Conservation (phyloP, 2,888 invertebrate genomes). For the Drosophila atripex region DNA sequence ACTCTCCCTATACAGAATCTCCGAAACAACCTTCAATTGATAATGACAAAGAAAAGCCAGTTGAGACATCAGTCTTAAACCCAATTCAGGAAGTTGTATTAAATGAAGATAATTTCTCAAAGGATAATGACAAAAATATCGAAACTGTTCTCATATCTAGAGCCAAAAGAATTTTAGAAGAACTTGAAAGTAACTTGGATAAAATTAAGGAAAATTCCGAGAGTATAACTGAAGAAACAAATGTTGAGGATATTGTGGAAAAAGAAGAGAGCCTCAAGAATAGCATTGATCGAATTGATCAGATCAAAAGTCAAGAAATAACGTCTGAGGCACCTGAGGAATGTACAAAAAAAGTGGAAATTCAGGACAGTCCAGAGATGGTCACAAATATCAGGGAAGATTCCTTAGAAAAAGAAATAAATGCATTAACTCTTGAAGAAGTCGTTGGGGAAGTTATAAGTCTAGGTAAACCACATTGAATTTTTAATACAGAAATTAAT, state of each 20-base stretch:
- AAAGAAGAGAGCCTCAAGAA: neutral
- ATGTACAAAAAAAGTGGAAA: neutral
- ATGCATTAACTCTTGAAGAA: neutral
- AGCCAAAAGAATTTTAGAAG: neutral
- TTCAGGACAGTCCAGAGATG: neutral
- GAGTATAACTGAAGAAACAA: neutral
- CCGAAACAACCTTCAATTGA: neutral
- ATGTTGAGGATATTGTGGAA: neutral
- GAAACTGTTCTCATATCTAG: neutral
- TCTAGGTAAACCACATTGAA: neutral
- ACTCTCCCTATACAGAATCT: neutral
- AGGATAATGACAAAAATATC: neutral
- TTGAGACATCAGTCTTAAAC: neutral
- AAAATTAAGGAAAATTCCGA: neutral
- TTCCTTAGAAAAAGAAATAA: neutral
- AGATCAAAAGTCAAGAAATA: neutral
- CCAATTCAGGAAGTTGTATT: neutral
- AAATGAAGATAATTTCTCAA: neutral
- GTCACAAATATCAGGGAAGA: neutral
- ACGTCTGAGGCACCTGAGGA: neutral
- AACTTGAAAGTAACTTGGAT: neutral
- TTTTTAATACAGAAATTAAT: neutral
- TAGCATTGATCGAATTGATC: neutral
- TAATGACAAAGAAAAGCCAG: neutral
- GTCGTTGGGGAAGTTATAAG: neutral